Evolutionary conservation across 2,888 invertebrate genomes (phyloP).

Genomic region (Palloptera scutellata): DNA sequence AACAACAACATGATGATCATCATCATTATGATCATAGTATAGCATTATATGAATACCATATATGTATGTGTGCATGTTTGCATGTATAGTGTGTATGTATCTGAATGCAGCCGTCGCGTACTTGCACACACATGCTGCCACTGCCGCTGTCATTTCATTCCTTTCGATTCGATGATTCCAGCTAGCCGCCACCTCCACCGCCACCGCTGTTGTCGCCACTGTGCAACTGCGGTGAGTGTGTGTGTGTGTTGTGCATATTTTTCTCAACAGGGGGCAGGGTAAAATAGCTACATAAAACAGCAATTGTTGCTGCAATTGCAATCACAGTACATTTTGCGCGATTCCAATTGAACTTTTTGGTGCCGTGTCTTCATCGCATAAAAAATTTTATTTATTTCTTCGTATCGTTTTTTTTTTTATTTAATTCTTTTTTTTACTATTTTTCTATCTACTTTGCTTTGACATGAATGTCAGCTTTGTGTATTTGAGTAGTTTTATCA

Average conservation of each 20-base stretch:
- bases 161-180: no score
- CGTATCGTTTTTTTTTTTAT: not conserved
- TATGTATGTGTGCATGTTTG: not conserved
- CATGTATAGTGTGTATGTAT: not conserved
- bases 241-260: constrained; percentile 19
- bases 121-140: constrained; percentile 3
- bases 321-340: not conserved
- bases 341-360: not conserved
- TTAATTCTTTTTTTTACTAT: not conserved
- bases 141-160: not conserved
- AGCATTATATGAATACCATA: not conserved
- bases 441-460: not conserved
- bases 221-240: not conserved
- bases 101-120: not conserved
- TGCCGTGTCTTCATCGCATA: not conserved
- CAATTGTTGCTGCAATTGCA: not conserved
- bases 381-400: not conserved
- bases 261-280: constrained; percentile 30
- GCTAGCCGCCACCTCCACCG: no score
- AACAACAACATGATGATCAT: no score
- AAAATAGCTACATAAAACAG: not conserved
- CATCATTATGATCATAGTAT: no score
- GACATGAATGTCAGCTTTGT: not conserved
- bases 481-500: constrained; percentile 58
- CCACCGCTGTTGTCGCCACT: not conserved